Percentiles rank a stretch among this genome's conserved stretches.
Conservation (phyloP, 2,888 invertebrate genomes). For the Cantharis lateralis region DNA sequence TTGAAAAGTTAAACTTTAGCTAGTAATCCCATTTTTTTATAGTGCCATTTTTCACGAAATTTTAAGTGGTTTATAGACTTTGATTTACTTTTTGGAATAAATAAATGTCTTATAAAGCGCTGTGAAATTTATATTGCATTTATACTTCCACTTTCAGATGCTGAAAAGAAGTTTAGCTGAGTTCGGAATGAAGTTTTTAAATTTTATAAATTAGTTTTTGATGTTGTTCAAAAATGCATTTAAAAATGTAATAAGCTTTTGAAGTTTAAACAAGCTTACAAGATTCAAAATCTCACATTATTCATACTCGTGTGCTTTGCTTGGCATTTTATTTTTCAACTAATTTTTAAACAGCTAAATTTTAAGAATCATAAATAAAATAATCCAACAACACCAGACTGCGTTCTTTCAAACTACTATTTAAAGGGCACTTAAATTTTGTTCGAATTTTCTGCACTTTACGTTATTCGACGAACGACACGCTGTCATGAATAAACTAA, state of each 20-base stretch:
- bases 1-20: neutral
- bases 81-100: neutral
- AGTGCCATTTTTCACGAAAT: neutral
- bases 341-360: neutral
- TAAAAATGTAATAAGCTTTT: neutral
- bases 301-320: neutral
- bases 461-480: neutral
- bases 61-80: neutral
- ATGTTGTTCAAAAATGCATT: neutral
- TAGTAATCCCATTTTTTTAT: neutral
- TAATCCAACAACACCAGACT: neutral
- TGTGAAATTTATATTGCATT: neutral
- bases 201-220: neutral
- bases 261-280: neutral
- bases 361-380: neutral
- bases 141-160: neutral
- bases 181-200: neutral
- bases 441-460: neutral
- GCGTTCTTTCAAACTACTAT: neutral
- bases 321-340: neutral
- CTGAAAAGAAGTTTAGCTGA: neutral
- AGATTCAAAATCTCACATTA: neutral
- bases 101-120: neutral
- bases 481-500: neutral
- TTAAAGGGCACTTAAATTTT: neutral